phyloP scores from a whole-genome alignment of 2,888 invertebrate genomes.

The Noctua fimbriata region DNA sequence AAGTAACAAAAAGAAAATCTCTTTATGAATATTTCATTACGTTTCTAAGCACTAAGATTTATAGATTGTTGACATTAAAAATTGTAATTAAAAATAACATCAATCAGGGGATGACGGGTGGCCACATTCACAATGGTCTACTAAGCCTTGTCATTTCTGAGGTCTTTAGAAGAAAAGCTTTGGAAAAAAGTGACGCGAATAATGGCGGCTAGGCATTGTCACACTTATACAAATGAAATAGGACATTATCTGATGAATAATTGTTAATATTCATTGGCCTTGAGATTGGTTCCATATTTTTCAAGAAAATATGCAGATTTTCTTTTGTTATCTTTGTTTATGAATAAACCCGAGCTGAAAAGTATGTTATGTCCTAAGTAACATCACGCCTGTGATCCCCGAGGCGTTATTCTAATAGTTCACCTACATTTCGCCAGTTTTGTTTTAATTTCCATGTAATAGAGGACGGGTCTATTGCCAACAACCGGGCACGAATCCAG shows the following conservation, averaged over 20 bases:
- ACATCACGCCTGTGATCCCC: neutral
- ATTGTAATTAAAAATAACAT: constrained; percentile 85
- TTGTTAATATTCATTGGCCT: neutral
- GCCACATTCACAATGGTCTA: constrained; percentile 74
- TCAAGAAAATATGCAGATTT: neutral
- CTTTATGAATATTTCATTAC: constrained; percentile 73
- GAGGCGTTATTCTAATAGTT: neutral
- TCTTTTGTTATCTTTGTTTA: neutral
- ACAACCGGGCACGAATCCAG: too few relatives aligned
- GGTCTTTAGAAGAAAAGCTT: constrained; percentile 62
- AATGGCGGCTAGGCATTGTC: constrained; percentile 53
- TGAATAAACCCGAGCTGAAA: neutral
- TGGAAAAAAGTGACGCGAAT: constrained; percentile 50
- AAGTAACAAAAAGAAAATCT: constrained; percentile 51
- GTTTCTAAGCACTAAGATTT: constrained; percentile 77
- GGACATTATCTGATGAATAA: constrained; percentile 1
- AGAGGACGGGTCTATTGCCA: too few relatives aligned
- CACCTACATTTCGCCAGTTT: too few relatives aligned
- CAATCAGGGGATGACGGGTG: constrained; percentile 77
- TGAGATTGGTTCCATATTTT: constrained; percentile 3
- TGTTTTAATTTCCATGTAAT: too few relatives aligned
- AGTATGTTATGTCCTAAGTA: neutral
- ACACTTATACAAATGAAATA: constrained; percentile 43
- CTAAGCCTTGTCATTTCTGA: constrained; percentile 74
- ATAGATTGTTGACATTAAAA: constrained; percentile 84